Conservation (phyloP, 2,113 vertebrate genomes). For the Laticauda colubrina region DNA sequence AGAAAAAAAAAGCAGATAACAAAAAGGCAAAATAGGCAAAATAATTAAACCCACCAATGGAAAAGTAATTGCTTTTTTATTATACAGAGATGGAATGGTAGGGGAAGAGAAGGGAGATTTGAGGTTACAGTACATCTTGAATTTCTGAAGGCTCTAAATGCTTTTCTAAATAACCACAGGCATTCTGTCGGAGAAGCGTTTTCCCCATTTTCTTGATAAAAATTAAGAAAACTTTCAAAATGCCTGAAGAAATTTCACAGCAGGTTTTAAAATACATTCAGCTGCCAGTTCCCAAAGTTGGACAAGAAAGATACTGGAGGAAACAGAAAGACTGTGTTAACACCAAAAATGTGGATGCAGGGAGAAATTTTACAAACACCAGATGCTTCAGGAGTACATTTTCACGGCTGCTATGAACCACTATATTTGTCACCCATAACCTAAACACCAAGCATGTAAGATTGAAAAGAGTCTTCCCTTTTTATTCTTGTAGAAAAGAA, state of each 20-base stretch:
- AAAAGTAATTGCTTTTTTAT: neutral
- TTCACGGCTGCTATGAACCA: neutral
- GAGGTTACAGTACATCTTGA: neutral
- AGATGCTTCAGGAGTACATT: neutral
- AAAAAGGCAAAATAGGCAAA: neutral
- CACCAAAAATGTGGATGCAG: neutral
- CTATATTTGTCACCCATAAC: neutral
- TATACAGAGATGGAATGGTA: neutral
- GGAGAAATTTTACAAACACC: neutral
- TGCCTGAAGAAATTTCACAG: slow-evolving; percentile 13
- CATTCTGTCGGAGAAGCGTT: neutral
- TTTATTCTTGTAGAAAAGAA: neutral
- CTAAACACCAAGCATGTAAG: neutral
- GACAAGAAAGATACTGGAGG: neutral
- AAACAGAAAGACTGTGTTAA: neutral
- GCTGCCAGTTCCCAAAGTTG: neutral
- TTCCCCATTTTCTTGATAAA: neutral
- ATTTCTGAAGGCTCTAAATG: neutral
- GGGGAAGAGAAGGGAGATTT: neutral
- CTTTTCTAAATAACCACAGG: neutral
- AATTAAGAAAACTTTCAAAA: neutral
- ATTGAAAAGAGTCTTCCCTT: too few relatives aligned
- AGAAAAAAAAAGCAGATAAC: neutral
- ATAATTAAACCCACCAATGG: neutral
- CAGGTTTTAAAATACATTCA: slow-evolving; percentile 23